Evolutionary conservation across 2,797 vertebrate genomes (phyloP).

Genomic region (Muraenolepis orangiensis): DNA sequence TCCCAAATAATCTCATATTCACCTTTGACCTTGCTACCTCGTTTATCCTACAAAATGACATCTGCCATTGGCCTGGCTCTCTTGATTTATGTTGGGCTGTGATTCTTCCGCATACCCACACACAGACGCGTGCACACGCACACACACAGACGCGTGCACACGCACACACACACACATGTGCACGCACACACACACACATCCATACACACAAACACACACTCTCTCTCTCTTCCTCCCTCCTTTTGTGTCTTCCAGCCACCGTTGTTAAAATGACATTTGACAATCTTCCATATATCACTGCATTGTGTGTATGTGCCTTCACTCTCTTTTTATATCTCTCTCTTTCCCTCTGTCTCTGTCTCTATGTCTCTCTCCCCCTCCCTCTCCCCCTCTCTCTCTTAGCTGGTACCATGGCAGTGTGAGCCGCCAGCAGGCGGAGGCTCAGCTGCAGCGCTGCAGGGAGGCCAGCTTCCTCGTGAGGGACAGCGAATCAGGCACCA

Average conservation of each 20-base stretch:
- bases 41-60: constrained; percentile 1
- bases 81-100: constrained; percentile 22
- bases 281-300: constrained; percentile 49
- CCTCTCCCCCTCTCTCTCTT: constrained; percentile 13
- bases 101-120: neutral
- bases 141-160: neutral
- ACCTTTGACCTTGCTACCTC: constrained; percentile 28
- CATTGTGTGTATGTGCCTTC: constrained; percentile 10
- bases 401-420: constrained; percentile 90
- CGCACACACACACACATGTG: neutral
- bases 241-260: constrained; percentile 17
- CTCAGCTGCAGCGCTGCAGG: constrained; percentile 84
- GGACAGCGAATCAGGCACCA: constrained; percentile 90
- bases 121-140: too few relatives aligned
- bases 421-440: constrained; percentile 88
- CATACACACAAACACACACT: constrained; percentile 1
- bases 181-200: neutral
- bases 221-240: constrained; percentile 14
- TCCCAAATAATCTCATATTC: constrained; percentile 11
- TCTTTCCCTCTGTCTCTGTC: constrained; percentile 4
- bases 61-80: neutral
- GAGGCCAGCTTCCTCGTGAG: constrained; percentile 94
- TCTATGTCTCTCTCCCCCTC: neutral
- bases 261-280: constrained; percentile 47
- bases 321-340: neutral